Conservation (phyloP, 2,113 vertebrate genomes). For the Centropus unirufus region DNA sequence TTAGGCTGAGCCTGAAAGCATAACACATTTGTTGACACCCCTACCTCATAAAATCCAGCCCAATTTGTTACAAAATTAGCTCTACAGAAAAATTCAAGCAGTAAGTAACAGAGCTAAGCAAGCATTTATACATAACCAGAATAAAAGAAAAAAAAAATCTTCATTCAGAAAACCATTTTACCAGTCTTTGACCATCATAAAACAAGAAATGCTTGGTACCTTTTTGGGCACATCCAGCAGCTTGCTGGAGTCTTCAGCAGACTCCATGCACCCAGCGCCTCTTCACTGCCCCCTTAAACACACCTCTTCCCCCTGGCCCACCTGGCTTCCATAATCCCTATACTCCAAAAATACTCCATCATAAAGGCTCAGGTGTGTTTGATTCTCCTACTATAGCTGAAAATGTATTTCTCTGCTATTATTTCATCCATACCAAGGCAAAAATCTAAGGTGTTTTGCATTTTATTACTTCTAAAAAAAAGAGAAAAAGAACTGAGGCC, state of each 20-base stretch:
- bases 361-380: not conserved
- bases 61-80: not conserved
- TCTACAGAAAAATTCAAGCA: not conserved
- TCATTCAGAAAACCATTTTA: not conserved
- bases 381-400: not conserved
- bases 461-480: not conserved
- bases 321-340: not conserved
- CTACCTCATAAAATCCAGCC: fast-evolving
- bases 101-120: not conserved
- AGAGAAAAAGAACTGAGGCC: not conserved
- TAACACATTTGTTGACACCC: not conserved
- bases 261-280: fast-evolving
- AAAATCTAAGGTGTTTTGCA: not conserved
- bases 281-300: not conserved
- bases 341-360: not conserved
- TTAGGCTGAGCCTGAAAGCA: not conserved
- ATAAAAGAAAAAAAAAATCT: not conserved
- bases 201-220: not conserved
- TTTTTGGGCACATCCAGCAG: not conserved
- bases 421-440: not conserved
- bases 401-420: not conserved
- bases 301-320: not conserved
- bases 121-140: not conserved
- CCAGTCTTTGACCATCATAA: not conserved
- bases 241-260: not conserved